These are phyloP conservation scores for Saccostrea glomerata DNA, from an alignment of 1,140 invertebrate genomes.

Conservation along the genomic window DNA sequence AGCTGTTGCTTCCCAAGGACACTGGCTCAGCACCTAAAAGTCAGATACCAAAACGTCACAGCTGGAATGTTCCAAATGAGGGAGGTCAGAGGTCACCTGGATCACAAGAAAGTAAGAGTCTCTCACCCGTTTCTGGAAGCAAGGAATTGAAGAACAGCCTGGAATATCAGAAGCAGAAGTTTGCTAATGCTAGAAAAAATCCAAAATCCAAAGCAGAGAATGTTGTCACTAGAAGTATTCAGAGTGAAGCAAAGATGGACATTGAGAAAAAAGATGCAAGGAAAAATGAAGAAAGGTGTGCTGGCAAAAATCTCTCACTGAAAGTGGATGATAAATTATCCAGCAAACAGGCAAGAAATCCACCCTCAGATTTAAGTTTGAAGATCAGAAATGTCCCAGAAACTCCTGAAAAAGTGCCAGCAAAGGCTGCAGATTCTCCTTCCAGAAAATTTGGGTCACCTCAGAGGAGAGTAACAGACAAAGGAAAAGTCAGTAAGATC, in stretches of 20 bases:
- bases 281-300: neutral
- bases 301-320: slow-evolving; percentile 16
- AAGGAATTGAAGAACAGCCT: neutral
- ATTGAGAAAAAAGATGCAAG: neutral
- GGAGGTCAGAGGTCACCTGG: slow-evolving; percentile 8
- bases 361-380: slow-evolving; percentile 19
- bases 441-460: slow-evolving; percentile 20
- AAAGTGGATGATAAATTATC: slow-evolving; percentile 16
- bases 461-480: slow-evolving; percentile 9
- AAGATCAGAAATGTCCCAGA: neutral
- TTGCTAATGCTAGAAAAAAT: neutral
- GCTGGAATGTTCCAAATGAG: slow-evolving; percentile 29
- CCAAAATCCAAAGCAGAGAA: slow-evolving; percentile 7
- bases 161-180: slow-evolving; percentile 26
- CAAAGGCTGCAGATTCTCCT: neutral
- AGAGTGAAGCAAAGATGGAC: slow-evolving; percentile 14
- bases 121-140: neutral
- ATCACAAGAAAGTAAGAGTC: slow-evolving; percentile 13
- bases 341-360: neutral
- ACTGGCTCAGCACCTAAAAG: slow-evolving; percentile 8
- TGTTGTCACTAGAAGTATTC: slow-evolving; percentile 18
- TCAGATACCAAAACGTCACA: slow-evolving; percentile 30
- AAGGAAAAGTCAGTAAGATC: slow-evolving; percentile 20
- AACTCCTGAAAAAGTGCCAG: neutral
- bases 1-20: slow-evolving; percentile 42